These are phyloP conservation scores for Apis cerana DNA, from an alignment of 1,140 invertebrate species.

Conservation along the genomic window DNA sequence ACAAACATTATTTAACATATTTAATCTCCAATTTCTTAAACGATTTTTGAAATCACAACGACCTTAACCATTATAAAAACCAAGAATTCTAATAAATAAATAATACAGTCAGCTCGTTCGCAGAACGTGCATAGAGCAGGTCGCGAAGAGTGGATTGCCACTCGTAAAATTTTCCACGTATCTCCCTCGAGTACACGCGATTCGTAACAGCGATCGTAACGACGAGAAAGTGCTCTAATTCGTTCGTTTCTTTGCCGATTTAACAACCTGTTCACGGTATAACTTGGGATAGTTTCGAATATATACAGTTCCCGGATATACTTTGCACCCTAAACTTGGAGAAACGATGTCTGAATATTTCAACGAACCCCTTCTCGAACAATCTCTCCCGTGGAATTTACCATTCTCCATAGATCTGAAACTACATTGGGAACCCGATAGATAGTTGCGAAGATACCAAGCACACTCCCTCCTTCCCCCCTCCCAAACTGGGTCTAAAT, in stretches of 20 bases:
- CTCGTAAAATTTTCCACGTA: constrained; percentile 6
- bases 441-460: constrained; percentile 6
- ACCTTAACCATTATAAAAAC: too few relatives aligned
- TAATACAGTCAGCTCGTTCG: too few relatives aligned
- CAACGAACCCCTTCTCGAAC: background rate
- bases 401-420: background rate
- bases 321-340: background rate
- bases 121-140: background rate
- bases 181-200: background rate
- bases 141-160: background rate
- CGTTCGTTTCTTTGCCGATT: background rate
- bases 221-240: too few relatives aligned
- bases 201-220: background rate
- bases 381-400: constrained; percentile 12
- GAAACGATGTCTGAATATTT: constrained; percentile 6
- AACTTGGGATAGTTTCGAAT: background rate
- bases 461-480: background rate
- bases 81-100: too few relatives aligned
- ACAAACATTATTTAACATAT: too few relatives aligned
- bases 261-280: background rate
- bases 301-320: background rate
- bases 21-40: too few relatives aligned
- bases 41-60: too few relatives aligned
- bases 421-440: constrained; percentile 1
- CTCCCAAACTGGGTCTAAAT: constrained; percentile 7